A percentile compares a stretch with the other conserved stretches of the same genome.
Conservation (phyloP, 2,888 invertebrate genomes). For the Cabera pusaria region DNA sequence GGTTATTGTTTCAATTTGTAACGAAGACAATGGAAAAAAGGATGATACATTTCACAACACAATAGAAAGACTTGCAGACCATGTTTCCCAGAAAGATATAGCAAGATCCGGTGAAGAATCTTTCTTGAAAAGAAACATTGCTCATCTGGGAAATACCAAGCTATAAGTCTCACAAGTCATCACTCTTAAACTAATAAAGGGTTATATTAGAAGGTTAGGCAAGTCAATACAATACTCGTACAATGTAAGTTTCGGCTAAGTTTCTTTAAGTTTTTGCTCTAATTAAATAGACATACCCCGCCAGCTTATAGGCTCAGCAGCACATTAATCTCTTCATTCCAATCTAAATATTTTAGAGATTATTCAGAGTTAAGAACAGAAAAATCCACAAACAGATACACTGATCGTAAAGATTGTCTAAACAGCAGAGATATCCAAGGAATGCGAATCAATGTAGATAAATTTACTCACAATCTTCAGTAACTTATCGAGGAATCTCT, state of each 20-base stretch:
- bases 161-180: too few relatives aligned
- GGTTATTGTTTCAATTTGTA: conserved; percentile 11
- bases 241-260: too few relatives aligned
- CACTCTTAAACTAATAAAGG: too few relatives aligned
- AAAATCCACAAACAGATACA: conserved; percentile 15
- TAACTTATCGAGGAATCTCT: conserved; percentile 54
- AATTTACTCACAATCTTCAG: conserved; percentile 53
- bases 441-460: conserved; percentile 19
- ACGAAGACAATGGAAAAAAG: conserved; percentile 5
- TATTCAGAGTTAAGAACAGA: conserved; percentile 8
- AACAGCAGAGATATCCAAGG: conserved; percentile 7
- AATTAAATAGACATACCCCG: too few relatives aligned
- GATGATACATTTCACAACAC: conserved; percentile 3
- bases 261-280: too few relatives aligned
- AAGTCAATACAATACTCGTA: too few relatives aligned
- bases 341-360: conserved; percentile 19
- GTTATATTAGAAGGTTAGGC: too few relatives aligned
- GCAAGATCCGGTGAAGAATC: too few relatives aligned
- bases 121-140: too few relatives aligned
- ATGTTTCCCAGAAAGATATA: too few relatives aligned
- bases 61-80: not conserved
- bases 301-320: conserved; percentile 2
- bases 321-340: conserved; percentile 2
- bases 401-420: conserved; percentile 16
- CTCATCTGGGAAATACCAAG: too few relatives aligned